These are phyloP conservation scores for Megalonaias nervosa DNA, from an alignment of 1,140 invertebrate species.

Conservation along the genomic window DNA sequence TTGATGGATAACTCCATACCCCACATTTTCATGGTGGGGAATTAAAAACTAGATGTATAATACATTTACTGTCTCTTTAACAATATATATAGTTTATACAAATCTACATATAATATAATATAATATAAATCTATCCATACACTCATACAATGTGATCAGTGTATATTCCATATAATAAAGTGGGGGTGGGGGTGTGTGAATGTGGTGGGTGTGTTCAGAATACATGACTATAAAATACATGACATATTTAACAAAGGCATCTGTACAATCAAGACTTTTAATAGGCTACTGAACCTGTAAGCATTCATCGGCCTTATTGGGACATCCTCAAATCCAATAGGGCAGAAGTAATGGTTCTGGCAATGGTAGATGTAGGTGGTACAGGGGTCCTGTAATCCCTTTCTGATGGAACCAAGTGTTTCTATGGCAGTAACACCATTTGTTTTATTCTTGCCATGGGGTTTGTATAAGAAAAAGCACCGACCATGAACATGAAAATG, in stretches of 20 bases:
- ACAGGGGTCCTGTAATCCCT: constrained; percentile 56
- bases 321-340: constrained; percentile 66
- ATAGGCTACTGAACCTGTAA: constrained; percentile 50
- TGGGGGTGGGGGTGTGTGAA: too few species aligned
- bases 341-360: constrained; percentile 69
- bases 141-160: too few species aligned
- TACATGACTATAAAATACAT: too few species aligned
- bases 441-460: constrained; percentile 61
- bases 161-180: too few species aligned
- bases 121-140: too few species aligned
- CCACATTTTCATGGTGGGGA: background rate
- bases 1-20: background rate
- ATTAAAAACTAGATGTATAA: too few species aligned
- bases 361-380: constrained; percentile 67
- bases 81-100: too few species aligned
- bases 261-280: too few species aligned
- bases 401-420: constrained; percentile 56
- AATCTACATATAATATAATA: too few species aligned
- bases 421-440: constrained; percentile 49
- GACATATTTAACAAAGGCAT: too few species aligned
- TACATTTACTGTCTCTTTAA: too few species aligned
- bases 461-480: constrained; percentile 63
- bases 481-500: constrained; percentile 62
- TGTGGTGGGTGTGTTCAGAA: too few species aligned
- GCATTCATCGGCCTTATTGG: constrained; percentile 53